A percentile compares a stretch with the other conserved stretches of the same genome.
These are phyloP conservation scores for Drosophila kanekoi DNA, from an alignment of 2,888 invertebrate genomes.

Conservation along the genomic window DNA sequence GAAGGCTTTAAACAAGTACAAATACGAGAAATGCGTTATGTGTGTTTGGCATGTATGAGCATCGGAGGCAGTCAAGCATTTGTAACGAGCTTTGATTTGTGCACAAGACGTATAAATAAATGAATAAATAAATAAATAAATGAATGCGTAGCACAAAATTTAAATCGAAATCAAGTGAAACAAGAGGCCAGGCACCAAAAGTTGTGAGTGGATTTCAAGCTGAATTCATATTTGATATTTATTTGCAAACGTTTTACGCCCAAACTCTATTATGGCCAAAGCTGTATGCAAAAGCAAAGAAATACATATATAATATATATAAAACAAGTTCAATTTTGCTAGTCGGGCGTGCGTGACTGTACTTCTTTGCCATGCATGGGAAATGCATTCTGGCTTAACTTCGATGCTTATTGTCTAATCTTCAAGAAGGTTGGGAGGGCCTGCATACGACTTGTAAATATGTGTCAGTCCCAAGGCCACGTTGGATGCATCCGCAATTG, in stretches of 20 bases:
- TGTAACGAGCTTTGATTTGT: constrained; percentile 62
- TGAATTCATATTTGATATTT: constrained; percentile 69
- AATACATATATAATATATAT: too few relatives aligned
- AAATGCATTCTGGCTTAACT: too few relatives aligned
- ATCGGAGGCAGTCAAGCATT: constrained; percentile 28
- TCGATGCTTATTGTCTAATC: too few relatives aligned
- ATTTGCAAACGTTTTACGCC: constrained; percentile 66
- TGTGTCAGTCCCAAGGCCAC: too few relatives aligned
- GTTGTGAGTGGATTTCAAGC: constrained; percentile 41
- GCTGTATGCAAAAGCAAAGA: constrained; percentile 17
- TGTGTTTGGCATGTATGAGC: constrained; percentile 10
- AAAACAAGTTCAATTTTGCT: neutral
- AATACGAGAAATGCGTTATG: constrained; percentile 3
- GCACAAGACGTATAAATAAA: constrained; percentile 29
- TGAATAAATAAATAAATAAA: constrained; percentile 46
- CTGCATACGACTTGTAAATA: too few relatives aligned
- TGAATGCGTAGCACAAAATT: constrained; percentile 20
- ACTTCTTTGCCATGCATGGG: too few relatives aligned
- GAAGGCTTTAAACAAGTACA: constrained; percentile 17
- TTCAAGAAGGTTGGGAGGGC: too few relatives aligned
- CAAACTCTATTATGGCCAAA: constrained; percentile 43
- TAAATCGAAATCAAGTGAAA: constrained; percentile 18
- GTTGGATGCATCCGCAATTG: too few relatives aligned
- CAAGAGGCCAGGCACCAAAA: neutral
- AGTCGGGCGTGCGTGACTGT: too few relatives aligned